These are phyloP conservation scores for Heliconius erato DNA, from an alignment of 2,888 invertebrate species.

Conservation along the genomic window DNA sequence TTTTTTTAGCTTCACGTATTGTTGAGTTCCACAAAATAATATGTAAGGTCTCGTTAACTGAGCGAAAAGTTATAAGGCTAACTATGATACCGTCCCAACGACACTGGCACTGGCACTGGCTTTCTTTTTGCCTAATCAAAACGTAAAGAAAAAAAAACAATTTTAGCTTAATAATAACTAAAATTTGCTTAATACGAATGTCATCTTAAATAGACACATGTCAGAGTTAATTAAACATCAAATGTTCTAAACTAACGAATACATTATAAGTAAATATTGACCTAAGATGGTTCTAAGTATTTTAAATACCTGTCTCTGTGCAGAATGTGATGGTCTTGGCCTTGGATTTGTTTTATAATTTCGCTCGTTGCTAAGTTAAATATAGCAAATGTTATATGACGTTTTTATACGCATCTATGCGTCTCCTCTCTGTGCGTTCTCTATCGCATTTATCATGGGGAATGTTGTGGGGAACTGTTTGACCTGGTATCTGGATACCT, in stretches of 20 bases:
- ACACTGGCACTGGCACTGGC: too few species aligned
- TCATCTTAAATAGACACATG: not conserved
- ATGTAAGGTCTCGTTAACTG: too few species aligned
- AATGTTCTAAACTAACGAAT: slow-evolving; percentile 6
- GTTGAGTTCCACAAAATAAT: too few species aligned
- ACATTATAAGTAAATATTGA: slow-evolving; percentile 17
- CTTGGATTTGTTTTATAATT: slow-evolving; percentile 4
- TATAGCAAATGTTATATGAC: not conserved
- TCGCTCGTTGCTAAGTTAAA: not conserved
- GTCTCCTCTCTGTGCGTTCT: too few species aligned
- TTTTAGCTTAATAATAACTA: not conserved
- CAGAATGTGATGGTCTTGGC: not conserved
- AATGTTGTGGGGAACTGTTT: too few species aligned
- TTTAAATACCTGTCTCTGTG: not conserved
- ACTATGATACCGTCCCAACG: too few species aligned
- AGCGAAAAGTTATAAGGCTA: too few species aligned
- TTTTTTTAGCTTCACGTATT: too few species aligned
- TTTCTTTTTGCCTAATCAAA: too few species aligned
- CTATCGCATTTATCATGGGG: too few species aligned
- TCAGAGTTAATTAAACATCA: slow-evolving; percentile 3
- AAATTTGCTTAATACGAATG: not conserved
- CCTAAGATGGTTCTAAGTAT: not conserved
- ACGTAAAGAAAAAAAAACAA: not conserved
- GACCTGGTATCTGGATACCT: too few species aligned
- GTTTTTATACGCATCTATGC: too few species aligned